A percentile compares a stretch with the other conserved stretches of the same genome.
These are phyloP conservation scores for Blastobasis adustella DNA, from an alignment of 2,888 invertebrate species.

Conservation along the genomic window DNA sequence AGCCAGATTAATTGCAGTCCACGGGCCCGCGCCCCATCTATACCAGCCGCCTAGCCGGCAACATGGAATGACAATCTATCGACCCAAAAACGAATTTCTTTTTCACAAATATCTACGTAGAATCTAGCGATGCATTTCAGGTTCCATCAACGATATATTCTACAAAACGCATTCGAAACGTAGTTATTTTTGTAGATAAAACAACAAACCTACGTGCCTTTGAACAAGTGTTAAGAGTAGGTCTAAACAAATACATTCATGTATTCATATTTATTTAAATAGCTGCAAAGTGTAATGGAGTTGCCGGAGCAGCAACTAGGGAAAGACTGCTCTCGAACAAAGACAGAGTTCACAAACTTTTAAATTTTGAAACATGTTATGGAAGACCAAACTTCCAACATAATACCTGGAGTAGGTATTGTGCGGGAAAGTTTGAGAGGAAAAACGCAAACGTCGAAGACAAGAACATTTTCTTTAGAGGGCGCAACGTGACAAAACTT, in stretches of 20 bases:
- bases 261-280: background rate
- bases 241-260: background rate
- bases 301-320: background rate
- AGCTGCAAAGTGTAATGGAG: background rate
- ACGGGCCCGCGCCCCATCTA: conserved; percentile 18
- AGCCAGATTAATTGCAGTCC: conserved; percentile 47
- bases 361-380: conserved; percentile 7
- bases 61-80: conserved; percentile 23
- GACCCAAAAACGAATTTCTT: background rate
- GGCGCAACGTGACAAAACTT: no score
- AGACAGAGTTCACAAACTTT: conserved; percentile 5
- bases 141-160: no score
- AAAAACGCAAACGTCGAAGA: background rate
- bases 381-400: conserved; percentile 4
- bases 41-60: conserved; percentile 13
- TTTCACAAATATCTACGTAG: background rate
- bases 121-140: no score
- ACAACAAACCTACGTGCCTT: no score
- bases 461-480: background rate
- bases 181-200: no score
- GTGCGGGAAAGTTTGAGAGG: no score
- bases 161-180: no score
- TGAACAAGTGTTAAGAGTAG: no score
- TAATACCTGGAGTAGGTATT: conserved; percentile 1
- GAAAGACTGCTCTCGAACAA: conserved; percentile 1